Evolutionary conservation across 2,888 invertebrate species (phyloP), one percentile per base, ranked within the genome.

Genomic region (Lysandra bellargus): DNA sequence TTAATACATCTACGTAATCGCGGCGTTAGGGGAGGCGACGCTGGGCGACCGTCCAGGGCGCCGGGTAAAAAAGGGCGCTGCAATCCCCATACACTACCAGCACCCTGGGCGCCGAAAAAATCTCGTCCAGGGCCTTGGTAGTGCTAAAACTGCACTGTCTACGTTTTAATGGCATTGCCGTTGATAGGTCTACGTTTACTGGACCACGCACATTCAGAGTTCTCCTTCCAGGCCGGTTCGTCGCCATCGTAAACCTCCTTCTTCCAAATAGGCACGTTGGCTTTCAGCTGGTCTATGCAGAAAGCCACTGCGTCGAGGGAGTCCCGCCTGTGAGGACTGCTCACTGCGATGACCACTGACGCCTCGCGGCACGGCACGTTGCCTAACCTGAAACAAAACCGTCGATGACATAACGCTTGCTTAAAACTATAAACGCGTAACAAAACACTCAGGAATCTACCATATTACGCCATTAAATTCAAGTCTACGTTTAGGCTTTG

Each of bases 221-320:
- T 98, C 89, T 97, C 97, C 90, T 98, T 98, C 98, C 98, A 98
- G 23, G 95, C 93, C 0, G 92, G 90, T 0, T 94, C 91, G 4
- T 95, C 91, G 78, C 95, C 95, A 44, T 92, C 95, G 89, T 99
- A 99, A 40, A 97, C 94, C 95, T 99, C 99, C 89, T 98, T 98
- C 91, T 99, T 99, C 99, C 99, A 99, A 81, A 99, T 98, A 0
- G 99, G 99, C 57, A 99, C 99, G 44, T 95, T 95, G 79, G 97
- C 96, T 89, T 99, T 99, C 0, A 99, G 94, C 80, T 95, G 95
- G 84, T 99, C 97, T 83, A 99, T 98, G 83, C 97, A 97, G 92
- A 95, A 97, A 78, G 97, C 95, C 0, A 98, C 97, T 2, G 99
- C 98, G 84, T 96, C 96, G 6, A 99, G 93, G 0, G 98, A 97